Conservation (phyloP, 2,888 invertebrate species). For the Lepidocyrtinus sp. region DNA sequence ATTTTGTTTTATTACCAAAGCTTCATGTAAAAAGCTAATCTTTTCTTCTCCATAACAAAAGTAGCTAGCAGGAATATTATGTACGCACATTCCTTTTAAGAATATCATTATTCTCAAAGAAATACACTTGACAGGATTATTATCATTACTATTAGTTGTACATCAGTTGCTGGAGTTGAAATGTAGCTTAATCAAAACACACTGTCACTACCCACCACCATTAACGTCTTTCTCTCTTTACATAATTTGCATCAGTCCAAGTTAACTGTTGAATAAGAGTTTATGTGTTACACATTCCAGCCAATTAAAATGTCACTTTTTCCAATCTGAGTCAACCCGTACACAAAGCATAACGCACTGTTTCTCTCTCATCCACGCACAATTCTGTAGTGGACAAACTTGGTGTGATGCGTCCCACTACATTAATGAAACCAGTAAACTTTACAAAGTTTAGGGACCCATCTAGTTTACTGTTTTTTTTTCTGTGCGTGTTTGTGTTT, state of each 20-base stretch:
- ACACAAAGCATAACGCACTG: background rate
- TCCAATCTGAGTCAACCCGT: slow-evolving; percentile 30
- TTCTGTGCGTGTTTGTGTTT: background rate
- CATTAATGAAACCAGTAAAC: background rate
- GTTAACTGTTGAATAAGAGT: background rate
- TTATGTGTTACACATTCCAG: slow-evolving; percentile 43
- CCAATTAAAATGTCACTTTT: slow-evolving; percentile 56
- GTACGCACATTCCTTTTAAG: slow-evolving; percentile 31
- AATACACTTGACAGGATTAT: background rate
- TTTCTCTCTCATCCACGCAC: background rate
- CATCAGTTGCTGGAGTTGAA: too few relatives aligned
- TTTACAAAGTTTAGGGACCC: background rate
- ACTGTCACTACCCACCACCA: background rate
- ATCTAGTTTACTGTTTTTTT: background rate
- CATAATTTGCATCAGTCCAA: background rate
- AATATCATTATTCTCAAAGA: slow-evolving; percentile 46
- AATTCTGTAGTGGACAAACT: background rate
- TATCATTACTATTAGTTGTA: too few relatives aligned
- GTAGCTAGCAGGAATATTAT: too few relatives aligned
- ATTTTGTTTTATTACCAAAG: too few relatives aligned
- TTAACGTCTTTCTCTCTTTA: background rate
- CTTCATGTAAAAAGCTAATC: too few relatives aligned
- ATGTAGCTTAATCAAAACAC: too few relatives aligned
- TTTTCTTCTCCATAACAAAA: too few relatives aligned
- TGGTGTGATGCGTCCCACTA: background rate